Base-by-base conservation (phyloP, 2,797 vertebrate species). In the Microchirus variegatus region DNA sequence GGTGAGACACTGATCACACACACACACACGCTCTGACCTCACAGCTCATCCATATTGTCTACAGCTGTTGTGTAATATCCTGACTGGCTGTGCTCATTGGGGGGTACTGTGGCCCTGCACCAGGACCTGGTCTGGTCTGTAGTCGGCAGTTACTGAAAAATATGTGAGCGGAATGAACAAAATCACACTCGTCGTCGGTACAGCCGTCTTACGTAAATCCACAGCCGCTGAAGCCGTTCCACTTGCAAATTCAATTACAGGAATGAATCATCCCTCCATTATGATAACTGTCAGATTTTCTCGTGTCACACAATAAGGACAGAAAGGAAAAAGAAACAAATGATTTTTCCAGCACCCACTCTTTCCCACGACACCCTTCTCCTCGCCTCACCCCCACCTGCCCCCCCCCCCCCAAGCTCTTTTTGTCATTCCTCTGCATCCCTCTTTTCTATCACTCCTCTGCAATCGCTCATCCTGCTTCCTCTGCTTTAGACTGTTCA, bases 271-370 rank as follows among this genome's bases (percentile, higher is more conserved):
- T 87, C 83, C 81, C 79, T 82, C 75, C 81, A 87, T 92, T 91
- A 91, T 90, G 90, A 90, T 89, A 80, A 89, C 92, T 91, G 91
- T 91, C 91, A 93, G 81, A 89, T 91, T 90, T 89, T 84, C 78
- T 90, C 86, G 84, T 91, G 89, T 84, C 83, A 82, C 79, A 89
- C 86, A 92, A 90, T 89, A 78, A 86, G 73, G 75, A 31, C 31
- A 82, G 86, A 63, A 72, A 67, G 75, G 58, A 58, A 54, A 54
- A 42, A 77, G 14, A 89, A 90, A 90, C 83, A 91, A 91, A 91
- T 79, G 71, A 86, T 87, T 31, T 31, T 31, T 31, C 31, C 31
- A 31, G 31, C 31, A 31, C 31, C 31, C 31, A 31, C 31, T 31
- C 31, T 31, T 31, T 31, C 31, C 31, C 31, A 31, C 31, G 31